Percentiles rank a stretch among this genome's conserved stretches.
Conservation (phyloP, 2,113 vertebrate species). For the Nibea coibor region DNA sequence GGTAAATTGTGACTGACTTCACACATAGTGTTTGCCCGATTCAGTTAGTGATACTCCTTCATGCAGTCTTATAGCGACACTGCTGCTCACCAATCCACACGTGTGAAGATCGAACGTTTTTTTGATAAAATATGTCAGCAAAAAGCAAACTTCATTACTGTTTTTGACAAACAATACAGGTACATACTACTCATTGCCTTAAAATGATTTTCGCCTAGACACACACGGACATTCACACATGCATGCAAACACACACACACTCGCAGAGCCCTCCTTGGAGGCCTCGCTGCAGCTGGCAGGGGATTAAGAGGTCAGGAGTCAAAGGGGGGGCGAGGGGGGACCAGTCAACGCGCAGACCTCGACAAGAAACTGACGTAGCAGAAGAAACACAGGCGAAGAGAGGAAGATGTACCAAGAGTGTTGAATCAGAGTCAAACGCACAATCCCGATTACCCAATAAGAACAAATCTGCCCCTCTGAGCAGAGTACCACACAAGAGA, state of each 20-base stretch:
- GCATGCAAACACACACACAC: conserved; percentile 1
- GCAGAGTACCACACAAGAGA: not conserved
- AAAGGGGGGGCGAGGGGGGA: conserved; percentile 43
- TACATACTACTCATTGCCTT: not conserved
- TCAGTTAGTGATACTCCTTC: not conserved
- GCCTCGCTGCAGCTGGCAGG: conserved; percentile 65
- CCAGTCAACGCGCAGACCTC: conserved; percentile 37
- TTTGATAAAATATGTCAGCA: not conserved
- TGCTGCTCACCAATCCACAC: not conserved
- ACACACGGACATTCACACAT: conserved; percentile 10
- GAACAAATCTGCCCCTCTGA: not conserved
- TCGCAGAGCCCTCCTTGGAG: conserved; percentile 32
- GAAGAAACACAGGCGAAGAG: conserved; percentile 33
- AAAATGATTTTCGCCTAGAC: not conserved
- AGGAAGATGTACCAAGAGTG: not conserved
- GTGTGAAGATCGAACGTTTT: not conserved
- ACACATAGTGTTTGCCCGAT: not conserved
- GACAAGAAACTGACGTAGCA: conserved; percentile 53
- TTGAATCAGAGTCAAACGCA: conserved; percentile 10
- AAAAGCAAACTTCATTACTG: not conserved
- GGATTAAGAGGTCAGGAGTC: conserved; percentile 71
- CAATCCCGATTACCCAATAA: not conserved
- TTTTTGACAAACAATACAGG: not conserved
- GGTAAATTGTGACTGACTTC: not conserved
- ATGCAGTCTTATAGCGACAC: not conserved